phyloP scores from a whole-genome alignment of 1,140 invertebrate species.

The Drosophila setifemur region DNA sequence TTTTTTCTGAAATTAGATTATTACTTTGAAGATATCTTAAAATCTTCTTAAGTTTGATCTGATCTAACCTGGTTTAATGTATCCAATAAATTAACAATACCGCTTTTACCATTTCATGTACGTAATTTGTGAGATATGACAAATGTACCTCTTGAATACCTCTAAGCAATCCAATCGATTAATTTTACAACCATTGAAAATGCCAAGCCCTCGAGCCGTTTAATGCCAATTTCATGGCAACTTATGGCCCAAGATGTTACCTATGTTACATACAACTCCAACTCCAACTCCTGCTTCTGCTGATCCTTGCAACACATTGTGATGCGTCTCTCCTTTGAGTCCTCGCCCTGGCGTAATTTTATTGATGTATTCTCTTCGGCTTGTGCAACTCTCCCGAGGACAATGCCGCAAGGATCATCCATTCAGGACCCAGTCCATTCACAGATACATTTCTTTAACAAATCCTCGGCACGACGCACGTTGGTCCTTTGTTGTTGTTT shows the following conservation, averaged over 20 bases:
- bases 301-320: constrained; percentile 38
- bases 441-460: constrained; percentile 49
- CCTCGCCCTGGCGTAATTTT: constrained; percentile 64
- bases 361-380: constrained; percentile 74
- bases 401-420: constrained; percentile 55
- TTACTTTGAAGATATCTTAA: background rate
- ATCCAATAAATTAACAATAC: background rate
- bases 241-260: constrained; percentile 32
- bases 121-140: background rate
- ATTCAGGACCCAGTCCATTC: constrained; percentile 56
- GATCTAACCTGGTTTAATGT: too few relatives aligned
- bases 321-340: constrained; percentile 21
- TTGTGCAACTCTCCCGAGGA: constrained; percentile 49
- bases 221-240: constrained; percentile 59
- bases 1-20: too few relatives aligned
- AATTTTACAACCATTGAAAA: constrained; percentile 46
- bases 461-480: constrained; percentile 39
- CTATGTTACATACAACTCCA: background rate
- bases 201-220: constrained; percentile 42
- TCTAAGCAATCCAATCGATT: constrained; percentile 39
- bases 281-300: constrained; percentile 8
- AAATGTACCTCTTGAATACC: constrained; percentile 11
- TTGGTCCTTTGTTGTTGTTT: constrained; percentile 57
- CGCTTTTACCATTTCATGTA: background rate
- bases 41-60: too few relatives aligned